Conservation (phyloP, 2,113 vertebrate species). For the Atherinomorus stipes region DNA sequence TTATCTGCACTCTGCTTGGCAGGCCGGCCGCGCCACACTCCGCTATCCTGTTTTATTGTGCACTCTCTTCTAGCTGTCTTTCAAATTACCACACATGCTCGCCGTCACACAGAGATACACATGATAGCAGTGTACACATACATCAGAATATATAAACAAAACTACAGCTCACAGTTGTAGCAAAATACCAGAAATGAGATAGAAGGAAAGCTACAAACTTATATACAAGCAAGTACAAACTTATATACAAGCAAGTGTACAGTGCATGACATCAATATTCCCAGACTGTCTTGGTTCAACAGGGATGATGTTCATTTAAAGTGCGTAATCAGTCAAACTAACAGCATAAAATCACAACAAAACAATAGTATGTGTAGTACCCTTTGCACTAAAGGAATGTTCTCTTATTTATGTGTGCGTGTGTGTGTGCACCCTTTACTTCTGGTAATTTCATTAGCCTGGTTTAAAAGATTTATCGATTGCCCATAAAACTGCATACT, state of each 20-base stretch:
- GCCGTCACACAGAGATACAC: not conserved
- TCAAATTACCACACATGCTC: constrained; percentile 33
- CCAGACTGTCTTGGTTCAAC: constrained; percentile 17
- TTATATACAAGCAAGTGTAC: not conserved
- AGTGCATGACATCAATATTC: constrained; percentile 15
- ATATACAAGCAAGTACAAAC: no score
- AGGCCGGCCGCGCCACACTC: constrained; percentile 48
- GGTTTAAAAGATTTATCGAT: constrained; percentile 49
- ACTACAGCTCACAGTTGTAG: not conserved
- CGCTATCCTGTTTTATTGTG: constrained; percentile 61
- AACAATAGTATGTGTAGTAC: constrained; percentile 12
- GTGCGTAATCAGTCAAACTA: constrained; percentile 27
- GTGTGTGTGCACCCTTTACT: constrained; percentile 4
- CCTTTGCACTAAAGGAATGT: constrained; percentile 12
- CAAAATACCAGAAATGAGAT: constrained; percentile 22
- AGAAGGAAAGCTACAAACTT: constrained; percentile 5
- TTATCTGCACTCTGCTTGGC: constrained; percentile 72
- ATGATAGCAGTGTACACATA: not conserved
- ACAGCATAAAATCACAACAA: not conserved
- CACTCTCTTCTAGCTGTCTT: constrained; percentile 20
- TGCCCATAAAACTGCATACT: constrained; percentile 36
- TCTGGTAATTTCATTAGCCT: constrained; percentile 20
- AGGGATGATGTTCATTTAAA: constrained; percentile 11
- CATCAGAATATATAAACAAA: constrained; percentile 19
- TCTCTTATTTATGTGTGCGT: not conserved